Evolutionary conservation across 2,888 invertebrate species (phyloP).

Genomic region (Andrena praecox): DNA sequence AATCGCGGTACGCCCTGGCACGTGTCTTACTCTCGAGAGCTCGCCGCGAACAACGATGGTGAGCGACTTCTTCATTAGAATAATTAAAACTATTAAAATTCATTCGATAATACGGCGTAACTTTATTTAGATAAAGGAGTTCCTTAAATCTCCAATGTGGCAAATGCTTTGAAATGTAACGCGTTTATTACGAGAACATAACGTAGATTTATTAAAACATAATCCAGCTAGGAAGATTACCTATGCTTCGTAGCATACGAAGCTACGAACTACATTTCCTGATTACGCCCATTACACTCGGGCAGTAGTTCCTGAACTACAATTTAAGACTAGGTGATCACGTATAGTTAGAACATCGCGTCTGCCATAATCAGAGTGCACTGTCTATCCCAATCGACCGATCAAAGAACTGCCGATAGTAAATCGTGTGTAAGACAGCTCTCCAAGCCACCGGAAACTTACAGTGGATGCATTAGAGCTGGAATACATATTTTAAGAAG

Average conservation of each 20-base stretch:
- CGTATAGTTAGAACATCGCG: slow-evolving; percentile 28
- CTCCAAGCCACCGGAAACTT: background rate
- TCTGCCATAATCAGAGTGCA: slow-evolving; percentile 10
- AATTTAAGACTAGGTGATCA: slow-evolving; percentile 1
- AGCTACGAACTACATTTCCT: background rate
- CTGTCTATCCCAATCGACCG: slow-evolving; percentile 11
- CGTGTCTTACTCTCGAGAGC: slow-evolving; percentile 36
- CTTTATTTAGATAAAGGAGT: no score
- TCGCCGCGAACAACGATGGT: slow-evolving; percentile 62
- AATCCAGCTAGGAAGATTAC: background rate
- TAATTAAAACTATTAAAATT: background rate
- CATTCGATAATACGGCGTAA: no score
- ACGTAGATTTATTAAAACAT: background rate
- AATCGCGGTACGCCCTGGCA: slow-evolving; percentile 62
- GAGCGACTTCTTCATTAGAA: slow-evolving; percentile 44
- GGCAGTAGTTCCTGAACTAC: slow-evolving; percentile 12
- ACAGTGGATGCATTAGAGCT: background rate
- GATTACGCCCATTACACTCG: background rate
- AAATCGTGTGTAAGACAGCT: background rate
- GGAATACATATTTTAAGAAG: slow-evolving; percentile 30
- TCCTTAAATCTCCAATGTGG: no score
- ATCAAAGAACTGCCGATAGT: slow-evolving; percentile 40
- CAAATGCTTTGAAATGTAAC: background rate
- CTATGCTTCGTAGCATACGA: no score
- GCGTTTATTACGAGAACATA: background rate